phyloP scores from a whole-genome alignment of 2,888 invertebrate species.

The Pseudococcus viburni region DNA sequence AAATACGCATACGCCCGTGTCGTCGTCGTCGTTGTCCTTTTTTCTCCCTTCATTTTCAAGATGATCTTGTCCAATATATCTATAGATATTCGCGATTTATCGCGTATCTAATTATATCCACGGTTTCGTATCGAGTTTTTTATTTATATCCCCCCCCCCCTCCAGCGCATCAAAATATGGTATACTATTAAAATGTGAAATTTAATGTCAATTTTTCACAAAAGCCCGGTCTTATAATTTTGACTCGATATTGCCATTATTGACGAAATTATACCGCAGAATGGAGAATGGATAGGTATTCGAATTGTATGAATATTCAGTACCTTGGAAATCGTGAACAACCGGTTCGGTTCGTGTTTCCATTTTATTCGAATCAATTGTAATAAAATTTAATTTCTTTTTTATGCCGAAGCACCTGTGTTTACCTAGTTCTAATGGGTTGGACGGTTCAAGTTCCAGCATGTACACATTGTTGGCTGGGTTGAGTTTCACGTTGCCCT shows the following conservation, averaged over 20 bases:
- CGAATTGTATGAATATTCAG: not conserved
- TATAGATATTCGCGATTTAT: constrained; percentile 39
- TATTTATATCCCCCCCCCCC: not conserved
- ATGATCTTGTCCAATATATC: constrained; percentile 22
- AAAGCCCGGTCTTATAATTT: no score
- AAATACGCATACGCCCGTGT: constrained; percentile 43
- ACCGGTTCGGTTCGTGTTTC: constrained; percentile 40
- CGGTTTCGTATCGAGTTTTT: not conserved
- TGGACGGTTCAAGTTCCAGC: not conserved
- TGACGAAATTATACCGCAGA: not conserved
- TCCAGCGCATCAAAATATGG: not conserved
- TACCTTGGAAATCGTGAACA: not conserved
- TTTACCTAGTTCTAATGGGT: constrained; percentile 18
- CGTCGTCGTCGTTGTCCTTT: not conserved
- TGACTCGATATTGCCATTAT: no score
- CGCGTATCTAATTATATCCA: constrained; percentile 23
- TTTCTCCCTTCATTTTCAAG: not conserved
- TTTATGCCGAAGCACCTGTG: constrained; percentile 21
- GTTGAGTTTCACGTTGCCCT: not conserved
- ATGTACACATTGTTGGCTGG: not conserved
- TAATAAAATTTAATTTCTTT: constrained; percentile 47
- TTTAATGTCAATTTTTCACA: not conserved
- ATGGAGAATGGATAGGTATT: not conserved
- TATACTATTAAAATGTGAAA: not conserved
- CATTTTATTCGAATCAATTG: constrained; percentile 23